Conservation (phyloP, 2,113 vertebrate species). For the Xyrauchen texanus region DNA sequence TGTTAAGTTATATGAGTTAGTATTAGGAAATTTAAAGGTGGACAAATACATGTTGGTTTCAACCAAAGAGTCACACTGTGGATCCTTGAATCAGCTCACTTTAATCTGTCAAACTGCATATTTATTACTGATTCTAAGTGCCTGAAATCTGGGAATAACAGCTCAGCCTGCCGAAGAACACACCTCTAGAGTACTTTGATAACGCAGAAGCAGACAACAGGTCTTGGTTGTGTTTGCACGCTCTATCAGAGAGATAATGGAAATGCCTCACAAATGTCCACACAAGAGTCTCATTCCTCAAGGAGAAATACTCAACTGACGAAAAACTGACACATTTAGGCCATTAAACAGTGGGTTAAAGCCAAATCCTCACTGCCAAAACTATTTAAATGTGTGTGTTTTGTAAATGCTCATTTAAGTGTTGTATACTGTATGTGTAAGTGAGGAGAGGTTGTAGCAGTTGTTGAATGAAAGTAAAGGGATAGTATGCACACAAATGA, state of each 20-base stretch:
- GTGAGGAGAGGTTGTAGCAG: slow-evolving; percentile 42
- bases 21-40: neutral
- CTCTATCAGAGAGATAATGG: slow-evolving; percentile 57
- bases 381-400: too few relatives aligned
- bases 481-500: too few relatives aligned
- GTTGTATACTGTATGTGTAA: slow-evolving; percentile 41
- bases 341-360: slow-evolving; percentile 26
- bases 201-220: slow-evolving; percentile 49
- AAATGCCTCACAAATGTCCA: slow-evolving; percentile 53
- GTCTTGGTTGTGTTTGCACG: slow-evolving; percentile 54
- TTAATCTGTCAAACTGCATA: neutral
- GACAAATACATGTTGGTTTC: neutral
- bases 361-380: neutral
- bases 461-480: neutral
- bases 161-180: slow-evolving; percentile 34
- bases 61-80: neutral
- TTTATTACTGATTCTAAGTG: neutral
- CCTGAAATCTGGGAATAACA: slow-evolving; percentile 3
- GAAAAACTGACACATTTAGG: slow-evolving; percentile 27
- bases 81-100: neutral
- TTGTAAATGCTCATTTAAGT: neutral
- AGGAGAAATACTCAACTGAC: neutral
- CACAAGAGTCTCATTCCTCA: slow-evolving; percentile 49
- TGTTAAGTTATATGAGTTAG: too few relatives aligned
- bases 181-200: slow-evolving; percentile 60